Base-by-base conservation (phyloP, 2,797 vertebrate genomes). In the Hippocampus kuda region DNA sequence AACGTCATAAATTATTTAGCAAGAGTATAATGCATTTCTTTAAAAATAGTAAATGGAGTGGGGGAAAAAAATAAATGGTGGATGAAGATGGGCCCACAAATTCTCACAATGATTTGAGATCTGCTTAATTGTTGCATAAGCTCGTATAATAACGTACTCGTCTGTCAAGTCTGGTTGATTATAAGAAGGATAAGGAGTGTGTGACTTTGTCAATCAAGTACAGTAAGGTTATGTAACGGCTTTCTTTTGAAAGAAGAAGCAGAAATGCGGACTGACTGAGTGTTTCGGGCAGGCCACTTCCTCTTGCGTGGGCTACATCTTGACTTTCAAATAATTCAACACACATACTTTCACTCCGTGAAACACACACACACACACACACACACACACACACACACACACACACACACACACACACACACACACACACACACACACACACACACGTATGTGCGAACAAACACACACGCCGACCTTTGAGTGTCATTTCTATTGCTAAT, bases 291-390 rank as follows among this genome's bases (percentile, higher is more conserved):
- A 71, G 68, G 69, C 57, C 76, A 82, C 83, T 91, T 90, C 88
- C 86, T 88, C 88, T 87, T 86, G 81, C 66, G 74, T 79, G 75
- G 79, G 79, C 46, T 57, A 13, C 24, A 13, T 57, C 24, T 57
- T 27, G 24, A 57, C 54, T 27, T 57, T 57, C 24, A 57, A 9
- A 56, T 26, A 11, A 13, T 68, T 13, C 65, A 51, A 61, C 64
- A 57, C 44, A 30, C 60, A 79, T 63, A 75, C 75, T 78, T 82
- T 70, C 70, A 73, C 67, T 67, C 46, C 4, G 54, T 77, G 11
- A 7, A 24, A 57, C 24, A 11, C 54, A 26, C 24, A 56, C n/a
- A 4, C 54, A 26, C n/a, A 1, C n/a, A 24, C 20, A 2, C 54
- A 56, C n/a, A 3, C 54, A 56, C 22, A 3, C n/a, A 22, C 51